phyloP scores from a whole-genome alignment of 2,888 invertebrate species.

The Cryptus viduatorius region DNA sequence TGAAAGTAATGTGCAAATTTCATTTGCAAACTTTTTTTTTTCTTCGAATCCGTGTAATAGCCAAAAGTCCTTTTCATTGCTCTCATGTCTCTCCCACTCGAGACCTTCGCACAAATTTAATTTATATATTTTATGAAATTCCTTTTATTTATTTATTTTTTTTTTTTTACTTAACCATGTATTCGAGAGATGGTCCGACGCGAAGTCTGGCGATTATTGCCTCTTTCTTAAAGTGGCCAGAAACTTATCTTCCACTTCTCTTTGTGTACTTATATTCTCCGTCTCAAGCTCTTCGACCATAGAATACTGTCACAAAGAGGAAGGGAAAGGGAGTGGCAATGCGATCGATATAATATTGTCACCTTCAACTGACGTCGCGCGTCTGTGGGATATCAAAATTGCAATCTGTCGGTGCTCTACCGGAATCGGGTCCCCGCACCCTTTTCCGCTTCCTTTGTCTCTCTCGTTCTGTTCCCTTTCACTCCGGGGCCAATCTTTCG shows the following conservation, averaged over 20 bases:
- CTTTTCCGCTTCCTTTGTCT: constrained; percentile 41
- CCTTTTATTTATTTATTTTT: not conserved
- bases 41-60: not conserved
- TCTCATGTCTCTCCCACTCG: not conserved
- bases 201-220: constrained; percentile 29
- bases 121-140: not conserved
- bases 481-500: constrained; percentile 53
- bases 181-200: constrained; percentile 22
- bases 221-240: constrained; percentile 31
- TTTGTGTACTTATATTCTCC: constrained; percentile 1
- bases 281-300: constrained; percentile 19
- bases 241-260: constrained; percentile 23
- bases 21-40: not conserved
- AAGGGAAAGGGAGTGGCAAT: constrained; percentile 21
- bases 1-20: not conserved
- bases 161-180: not conserved
- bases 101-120: constrained; percentile 17
- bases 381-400: constrained; percentile 66
- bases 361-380: constrained; percentile 65
- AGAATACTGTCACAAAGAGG: constrained; percentile 46
- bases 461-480: constrained; percentile 33
- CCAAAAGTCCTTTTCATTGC: not conserved
- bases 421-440: constrained; percentile 27
- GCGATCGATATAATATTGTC: constrained; percentile 65
- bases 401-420: constrained; percentile 65